phyloP scores from a whole-genome alignment of 1,140 invertebrate species.

The Melitaea cinxia region DNA sequence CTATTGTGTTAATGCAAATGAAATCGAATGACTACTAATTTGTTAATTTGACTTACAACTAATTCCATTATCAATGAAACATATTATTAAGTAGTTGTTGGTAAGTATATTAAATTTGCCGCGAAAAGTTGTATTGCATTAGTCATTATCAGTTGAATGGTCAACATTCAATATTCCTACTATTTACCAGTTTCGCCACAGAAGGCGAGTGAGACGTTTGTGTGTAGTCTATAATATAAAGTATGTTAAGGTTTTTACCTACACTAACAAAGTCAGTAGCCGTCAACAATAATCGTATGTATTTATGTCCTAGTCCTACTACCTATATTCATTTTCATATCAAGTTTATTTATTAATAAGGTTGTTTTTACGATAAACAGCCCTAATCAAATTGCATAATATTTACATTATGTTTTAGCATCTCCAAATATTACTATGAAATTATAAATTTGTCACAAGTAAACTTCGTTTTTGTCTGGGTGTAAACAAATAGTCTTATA shows the following conservation, averaged over 20 bases:
- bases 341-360: no score
- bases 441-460: background rate
- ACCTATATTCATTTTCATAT: background rate
- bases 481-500: background rate
- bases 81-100: background rate
- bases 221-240: conserved; percentile 26
- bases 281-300: conserved; percentile 48
- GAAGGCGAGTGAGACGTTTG: conserved; percentile 5
- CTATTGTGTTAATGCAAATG: no score
- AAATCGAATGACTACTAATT: no score
- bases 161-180: background rate
- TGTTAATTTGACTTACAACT: no score
- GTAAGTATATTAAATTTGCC: conserved; percentile 11
- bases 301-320: background rate
- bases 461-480: background rate
- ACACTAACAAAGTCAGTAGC: conserved; percentile 40
- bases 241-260: conserved; percentile 53
- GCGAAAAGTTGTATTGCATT: conserved; percentile 5
- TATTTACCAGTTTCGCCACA: conserved; percentile 9
- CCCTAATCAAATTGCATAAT: background rate
- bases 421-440: background rate
- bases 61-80: no score
- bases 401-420: background rate
- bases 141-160: conserved; percentile 4
- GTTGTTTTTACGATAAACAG: background rate